These are phyloP conservation scores for Mellivora capensis DNA, from an alignment of 2,113 vertebrate species.

Conservation along the genomic window DNA sequence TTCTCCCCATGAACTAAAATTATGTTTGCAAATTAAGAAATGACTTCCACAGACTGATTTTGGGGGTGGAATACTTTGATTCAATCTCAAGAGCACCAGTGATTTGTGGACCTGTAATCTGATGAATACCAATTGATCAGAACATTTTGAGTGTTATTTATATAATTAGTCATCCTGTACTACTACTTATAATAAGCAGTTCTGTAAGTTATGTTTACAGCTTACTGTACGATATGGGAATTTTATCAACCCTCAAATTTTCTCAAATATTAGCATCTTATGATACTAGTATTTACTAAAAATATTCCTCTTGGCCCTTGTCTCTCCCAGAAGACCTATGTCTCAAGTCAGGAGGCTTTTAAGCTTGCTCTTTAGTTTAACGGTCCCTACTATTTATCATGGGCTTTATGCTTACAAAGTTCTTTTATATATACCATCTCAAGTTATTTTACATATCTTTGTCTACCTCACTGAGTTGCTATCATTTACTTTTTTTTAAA, in stretches of 20 bases:
- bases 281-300: neutral
- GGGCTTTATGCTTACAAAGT: neutral
- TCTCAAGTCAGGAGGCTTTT: neutral
- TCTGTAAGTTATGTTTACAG: slow-evolving; percentile 15
- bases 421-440: neutral
- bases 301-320: neutral
- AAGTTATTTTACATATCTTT: neutral
- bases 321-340: neutral
- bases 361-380: neutral
- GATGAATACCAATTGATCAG: neutral
- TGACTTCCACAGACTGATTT: neutral
- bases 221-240: neutral
- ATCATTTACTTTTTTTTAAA: neutral
- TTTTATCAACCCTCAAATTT: neutral
- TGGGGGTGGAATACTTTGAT: neutral
- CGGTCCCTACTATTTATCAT: neutral
- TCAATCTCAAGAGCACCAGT: neutral
- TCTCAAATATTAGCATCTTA: neutral
- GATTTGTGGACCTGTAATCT: slow-evolving; percentile 24
- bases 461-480: neutral
- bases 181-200: neutral
- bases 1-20: neutral
- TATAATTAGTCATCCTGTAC: neutral
- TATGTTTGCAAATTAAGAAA: neutral
- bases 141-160: neutral